Percentiles rank a stretch among this genome's conserved stretches.
These are phyloP conservation scores for Knipowitschia caucasica DNA, from an alignment of 2,797 vertebrate species.

Conservation along the genomic window DNA sequence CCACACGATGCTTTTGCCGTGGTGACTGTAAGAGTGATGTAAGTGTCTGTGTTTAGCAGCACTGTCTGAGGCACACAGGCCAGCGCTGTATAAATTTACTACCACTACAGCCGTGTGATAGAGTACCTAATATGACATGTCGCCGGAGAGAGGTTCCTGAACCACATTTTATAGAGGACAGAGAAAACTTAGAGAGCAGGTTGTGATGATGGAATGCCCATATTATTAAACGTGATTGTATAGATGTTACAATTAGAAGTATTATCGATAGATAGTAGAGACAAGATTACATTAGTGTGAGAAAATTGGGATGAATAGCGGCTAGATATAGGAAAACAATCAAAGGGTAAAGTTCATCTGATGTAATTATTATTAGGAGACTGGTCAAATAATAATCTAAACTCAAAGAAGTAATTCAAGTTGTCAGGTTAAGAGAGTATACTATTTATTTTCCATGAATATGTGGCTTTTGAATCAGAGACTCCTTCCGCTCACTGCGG, in stretches of 20 bases:
- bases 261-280: no score
- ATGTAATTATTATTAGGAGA: no score
- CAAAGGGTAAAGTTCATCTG: no score
- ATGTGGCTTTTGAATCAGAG: not conserved
- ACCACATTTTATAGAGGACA: no score
- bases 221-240: slow-evolving; percentile 35
- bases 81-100: slow-evolving; percentile 61
- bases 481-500: not conserved
- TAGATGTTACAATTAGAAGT: no score
- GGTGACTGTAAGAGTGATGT: slow-evolving; percentile 61
- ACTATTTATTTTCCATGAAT: not conserved
- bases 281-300: no score
- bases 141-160: slow-evolving; percentile 32
- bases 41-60: slow-evolving; percentile 60
- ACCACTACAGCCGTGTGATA: slow-evolving; percentile 36
- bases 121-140: slow-evolving; percentile 35
- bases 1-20: slow-evolving; percentile 30
- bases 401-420: no score
- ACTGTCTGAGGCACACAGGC: slow-evolving; percentile 44
- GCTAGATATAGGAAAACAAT: no score
- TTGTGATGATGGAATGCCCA: slow-evolving; percentile 44
- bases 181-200: slow-evolving; percentile 45
- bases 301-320: no score
- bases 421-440: no score
- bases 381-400: no score